Base-by-base conservation (phyloP, 1,140 invertebrate species). In the Scaptomyza pallida region DNA sequence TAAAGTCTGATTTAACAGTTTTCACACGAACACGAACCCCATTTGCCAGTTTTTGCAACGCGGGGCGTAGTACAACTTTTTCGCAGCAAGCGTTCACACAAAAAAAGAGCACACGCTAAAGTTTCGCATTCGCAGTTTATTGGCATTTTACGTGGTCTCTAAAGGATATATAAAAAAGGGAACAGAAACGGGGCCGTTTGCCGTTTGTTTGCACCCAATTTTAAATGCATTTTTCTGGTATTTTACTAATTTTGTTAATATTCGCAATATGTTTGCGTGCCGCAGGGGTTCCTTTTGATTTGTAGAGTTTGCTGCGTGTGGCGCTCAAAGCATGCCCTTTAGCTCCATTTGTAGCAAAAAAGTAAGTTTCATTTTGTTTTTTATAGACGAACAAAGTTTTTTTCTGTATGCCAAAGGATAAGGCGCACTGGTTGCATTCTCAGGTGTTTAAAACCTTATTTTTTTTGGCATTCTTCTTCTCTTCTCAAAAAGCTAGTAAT, bases 231-330 rank as follows among this genome's bases (percentile, higher is more conserved):
- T 82, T 82, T 82, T 78, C 74, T 57, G 70, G 74, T 78, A 63
- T 65, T 82, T 78, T 59, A 73, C 70, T 82, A 82, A 78, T 82
- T 82, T 78, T 30, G 69, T 78, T 82, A 82, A 82, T 78, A 82
- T 78, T 76, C 40, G 17, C 63, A 70, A 48, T 73, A 72, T 72
- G 73, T 63, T 60, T 23, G 44, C 26, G 23, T 15, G 15, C 37
- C 23, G 13, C 33, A 50, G 21, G 19, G n/a, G 47, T 37, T 52
- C 6, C 50, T 19, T 44, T 48, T 59, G 69, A 59, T 72, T 71
- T 71, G 61, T 44, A n/a, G 9, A 37, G 33, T 12, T 35, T 65
- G 47, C 52, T 33, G 65, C 71, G 63, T 78, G 75, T 21, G 50
- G 30, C 23, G 33, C 33, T 37, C n/a, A 37, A 37, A 5, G 33